Percentiles rank a stretch among this genome's conserved stretches.
phyloP scores from a whole-genome alignment of 1,140 invertebrate species.

The Paraescarpia echinospica region DNA sequence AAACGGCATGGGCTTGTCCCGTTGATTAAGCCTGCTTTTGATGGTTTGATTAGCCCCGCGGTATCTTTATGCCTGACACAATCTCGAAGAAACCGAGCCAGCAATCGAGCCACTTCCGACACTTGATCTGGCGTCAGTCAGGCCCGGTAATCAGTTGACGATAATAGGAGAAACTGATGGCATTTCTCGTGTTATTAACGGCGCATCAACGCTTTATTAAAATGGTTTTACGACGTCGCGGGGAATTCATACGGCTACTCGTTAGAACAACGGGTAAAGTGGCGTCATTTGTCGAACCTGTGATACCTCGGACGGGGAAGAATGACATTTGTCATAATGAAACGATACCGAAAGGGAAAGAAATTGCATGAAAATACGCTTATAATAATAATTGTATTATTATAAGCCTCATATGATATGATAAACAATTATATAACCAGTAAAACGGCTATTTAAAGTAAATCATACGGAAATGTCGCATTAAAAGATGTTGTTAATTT shows the following conservation, averaged over 20 bases:
- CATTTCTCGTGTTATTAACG: not conserved
- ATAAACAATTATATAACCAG: not conserved
- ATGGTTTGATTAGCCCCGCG: not conserved
- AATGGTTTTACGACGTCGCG: not conserved
- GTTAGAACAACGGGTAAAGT: not conserved
- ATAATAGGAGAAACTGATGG: not conserved
- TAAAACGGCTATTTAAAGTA: not conserved
- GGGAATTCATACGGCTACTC: not conserved
- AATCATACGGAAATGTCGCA: not conserved
- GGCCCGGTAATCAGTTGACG: not conserved
- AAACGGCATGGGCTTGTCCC: not conserved
- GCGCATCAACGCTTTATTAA: not conserved
- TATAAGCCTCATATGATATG: no score
- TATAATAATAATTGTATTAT: not conserved
- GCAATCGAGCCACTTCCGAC: not conserved
- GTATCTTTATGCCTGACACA: not conserved
- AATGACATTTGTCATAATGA: not conserved
- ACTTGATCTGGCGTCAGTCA: not conserved
- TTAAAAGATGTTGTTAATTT: not conserved
- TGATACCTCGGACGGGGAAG: not conserved
- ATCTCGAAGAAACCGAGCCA: not conserved
- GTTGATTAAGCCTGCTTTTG: not conserved
- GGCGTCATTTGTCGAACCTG: not conserved
- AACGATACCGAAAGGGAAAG: not conserved
- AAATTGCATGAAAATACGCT: not conserved